Evolutionary conservation across 2,888 invertebrate genomes (phyloP).

Genomic region (Bellardia pandia): DNA sequence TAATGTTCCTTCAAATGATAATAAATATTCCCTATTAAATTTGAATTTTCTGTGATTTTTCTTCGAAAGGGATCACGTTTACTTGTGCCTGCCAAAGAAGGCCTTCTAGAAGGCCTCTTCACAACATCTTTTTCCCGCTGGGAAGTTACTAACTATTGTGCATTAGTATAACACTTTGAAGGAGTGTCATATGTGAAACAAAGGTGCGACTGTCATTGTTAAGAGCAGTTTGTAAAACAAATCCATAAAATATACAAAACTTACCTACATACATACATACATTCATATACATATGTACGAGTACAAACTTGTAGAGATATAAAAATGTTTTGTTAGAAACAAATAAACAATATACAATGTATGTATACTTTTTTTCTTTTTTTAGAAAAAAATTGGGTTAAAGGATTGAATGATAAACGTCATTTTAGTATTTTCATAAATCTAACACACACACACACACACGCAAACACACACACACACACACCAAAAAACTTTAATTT

Average conservation of each 20-base stretch:
- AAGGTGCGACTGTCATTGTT: conserved; percentile 62
- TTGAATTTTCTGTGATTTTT: too few species aligned
- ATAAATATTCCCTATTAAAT: too few species aligned
- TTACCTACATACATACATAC: background rate
- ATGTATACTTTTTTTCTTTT: background rate
- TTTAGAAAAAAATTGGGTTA: conserved; percentile 40
- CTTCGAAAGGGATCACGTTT: too few species aligned
- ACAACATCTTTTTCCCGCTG: too few species aligned
- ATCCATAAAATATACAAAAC: conserved; percentile 46
- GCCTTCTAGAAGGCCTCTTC: too few species aligned
- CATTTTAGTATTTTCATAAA: background rate
- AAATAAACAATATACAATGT: conserved; percentile 44
- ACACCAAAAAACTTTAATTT: background rate
- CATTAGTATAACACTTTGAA: conserved; percentile 49
- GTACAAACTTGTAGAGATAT: too few species aligned
- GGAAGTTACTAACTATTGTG: background rate
- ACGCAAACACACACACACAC: too few species aligned
- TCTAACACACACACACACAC: too few species aligned
- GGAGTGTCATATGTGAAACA: conserved; percentile 58
- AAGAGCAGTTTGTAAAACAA: conserved; percentile 54
- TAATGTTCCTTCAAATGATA: too few species aligned
- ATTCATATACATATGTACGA: too few species aligned
- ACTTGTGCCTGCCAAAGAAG: too few species aligned
- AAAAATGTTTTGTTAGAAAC: conserved; percentile 22
- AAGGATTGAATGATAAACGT: conserved; percentile 29